Evolutionary conservation across 2,797 vertebrate species (phyloP), one percentile per base, ranked within the genome.

Genomic region (Podarcis lilfordi): DNA sequence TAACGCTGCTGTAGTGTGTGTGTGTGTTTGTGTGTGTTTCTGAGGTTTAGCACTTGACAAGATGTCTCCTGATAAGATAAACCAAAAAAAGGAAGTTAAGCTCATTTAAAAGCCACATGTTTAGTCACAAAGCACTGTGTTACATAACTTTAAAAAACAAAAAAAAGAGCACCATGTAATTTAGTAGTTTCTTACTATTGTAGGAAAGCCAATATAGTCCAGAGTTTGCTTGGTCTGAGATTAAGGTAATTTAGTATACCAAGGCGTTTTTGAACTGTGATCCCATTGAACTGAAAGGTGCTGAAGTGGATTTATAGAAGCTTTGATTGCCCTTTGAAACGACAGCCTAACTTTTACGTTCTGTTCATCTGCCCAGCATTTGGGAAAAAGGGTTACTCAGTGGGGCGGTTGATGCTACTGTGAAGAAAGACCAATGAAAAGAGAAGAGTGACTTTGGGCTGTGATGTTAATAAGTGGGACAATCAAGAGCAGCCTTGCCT

Each of bases 221-320:
- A 86, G 71, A 86, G 88, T 89, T 88, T 85, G 27, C 78, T 27
- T 45, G 84, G 90, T 37, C 87, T 90, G 78, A 91, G 90, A 91
- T 91, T 74, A 88, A 91, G 89, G 76, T 85, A 90, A 90, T 91
- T 80, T 79, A 8, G 84, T 37, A 69, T 61, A 23, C 50, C 10
- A 3, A 88, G 80, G 37, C 5, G 4, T 45, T 86, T 90, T 43
- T 88, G 35, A 85, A 80, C 77, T 2, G n/a, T 9, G 80, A 19
- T 80, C 80, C 80, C 6, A 15, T 71, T 84, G 78, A 23, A 1
- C 45, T 90, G n/a, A 1, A 3, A 68, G 71, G 35, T 0, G 25
- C 76, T 50, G 23, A 89, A 8, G 80, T 25, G 69, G 80, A 72
- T 78, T 29, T 50, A 91, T 84, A 7, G 15, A 40, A 64, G 32